Percentiles rank a stretch among this genome's conserved stretches.
Conservation (phyloP, 2,888 invertebrate genomes). For the Tiphia femorata region DNA sequence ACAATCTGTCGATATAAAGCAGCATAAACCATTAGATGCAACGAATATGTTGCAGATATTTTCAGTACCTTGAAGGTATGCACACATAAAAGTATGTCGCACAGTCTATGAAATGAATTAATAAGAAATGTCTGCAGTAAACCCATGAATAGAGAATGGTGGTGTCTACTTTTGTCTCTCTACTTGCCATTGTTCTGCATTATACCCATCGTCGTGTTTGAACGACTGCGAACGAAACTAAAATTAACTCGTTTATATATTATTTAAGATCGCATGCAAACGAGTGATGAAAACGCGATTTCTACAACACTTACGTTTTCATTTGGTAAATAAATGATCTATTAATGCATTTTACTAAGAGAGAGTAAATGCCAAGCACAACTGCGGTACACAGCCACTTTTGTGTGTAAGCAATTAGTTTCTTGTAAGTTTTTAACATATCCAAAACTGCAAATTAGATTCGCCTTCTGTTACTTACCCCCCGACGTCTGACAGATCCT, state of each 20-base stretch:
- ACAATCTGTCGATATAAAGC: no score
- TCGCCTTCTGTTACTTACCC: slow-evolving; percentile 69
- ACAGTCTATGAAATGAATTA: slow-evolving; percentile 18
- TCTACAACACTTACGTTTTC: slow-evolving; percentile 36
- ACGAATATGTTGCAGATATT: not conserved
- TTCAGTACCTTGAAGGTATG: not conserved
- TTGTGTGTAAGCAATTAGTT: slow-evolving; percentile 54
- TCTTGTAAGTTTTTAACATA: slow-evolving; percentile 37
- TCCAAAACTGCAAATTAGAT: slow-evolving; percentile 29
- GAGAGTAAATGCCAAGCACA: slow-evolving; percentile 59
- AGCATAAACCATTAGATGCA: not conserved
- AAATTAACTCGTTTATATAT: slow-evolving; percentile 49
- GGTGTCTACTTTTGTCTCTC: slow-evolving; percentile 33
- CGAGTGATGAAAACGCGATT: slow-evolving; percentile 35
- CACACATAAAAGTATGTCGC: slow-evolving; percentile 17
- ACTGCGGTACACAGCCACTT: slow-evolving; percentile 56
- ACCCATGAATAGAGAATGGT: slow-evolving; percentile 38
- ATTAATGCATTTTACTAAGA: slow-evolving; percentile 40
- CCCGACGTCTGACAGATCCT: slow-evolving; percentile 71
- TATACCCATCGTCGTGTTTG: slow-evolving; percentile 45
- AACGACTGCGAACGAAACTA: slow-evolving; percentile 50
- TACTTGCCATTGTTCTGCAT: slow-evolving; percentile 46
- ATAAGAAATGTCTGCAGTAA: slow-evolving; percentile 29
- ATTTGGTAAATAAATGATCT: slow-evolving; percentile 31
- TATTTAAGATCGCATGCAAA: slow-evolving; percentile 42